phyloP scores from a whole-genome alignment of 2,113 vertebrate genomes.

The Craseonycteris thonglongyai region DNA sequence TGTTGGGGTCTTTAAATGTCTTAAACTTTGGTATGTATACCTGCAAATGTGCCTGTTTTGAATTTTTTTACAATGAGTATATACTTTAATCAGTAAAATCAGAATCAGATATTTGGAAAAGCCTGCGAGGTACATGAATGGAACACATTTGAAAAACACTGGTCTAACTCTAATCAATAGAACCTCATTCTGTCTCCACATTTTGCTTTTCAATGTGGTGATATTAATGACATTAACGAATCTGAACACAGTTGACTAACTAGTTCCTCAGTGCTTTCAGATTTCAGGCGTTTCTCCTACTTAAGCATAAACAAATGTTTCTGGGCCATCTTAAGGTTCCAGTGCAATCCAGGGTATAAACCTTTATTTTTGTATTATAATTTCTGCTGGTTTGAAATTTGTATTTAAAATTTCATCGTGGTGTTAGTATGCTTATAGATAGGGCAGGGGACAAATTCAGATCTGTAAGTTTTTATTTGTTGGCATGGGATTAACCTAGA shows the following conservation, averaged over 20 bases:
- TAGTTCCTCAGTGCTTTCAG: not conserved
- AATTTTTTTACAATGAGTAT: conserved; percentile 6
- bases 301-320: conserved; percentile 3
- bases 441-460: not conserved
- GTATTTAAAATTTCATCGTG: not conserved
- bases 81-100: conserved; percentile 7
- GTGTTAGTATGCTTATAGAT: not conserved
- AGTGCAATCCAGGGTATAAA: not conserved
- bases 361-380: conserved; percentile 5
- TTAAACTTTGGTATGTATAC: not conserved
- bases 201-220: conserved; percentile 22
- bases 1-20: not conserved
- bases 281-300: not conserved
- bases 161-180: not conserved
- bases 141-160: not conserved
- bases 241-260: not conserved
- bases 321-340: not conserved
- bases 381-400: conserved; percentile 32
- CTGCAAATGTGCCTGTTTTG: not conserved
- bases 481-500: not conserved
- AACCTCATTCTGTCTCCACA: not conserved
- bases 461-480: not conserved
- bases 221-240: not conserved
- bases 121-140: not conserved
- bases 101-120: conserved; percentile 29